Evolutionary conservation across 2,113 vertebrate species (phyloP).

Genomic region (Ariopsis seemanni): DNA sequence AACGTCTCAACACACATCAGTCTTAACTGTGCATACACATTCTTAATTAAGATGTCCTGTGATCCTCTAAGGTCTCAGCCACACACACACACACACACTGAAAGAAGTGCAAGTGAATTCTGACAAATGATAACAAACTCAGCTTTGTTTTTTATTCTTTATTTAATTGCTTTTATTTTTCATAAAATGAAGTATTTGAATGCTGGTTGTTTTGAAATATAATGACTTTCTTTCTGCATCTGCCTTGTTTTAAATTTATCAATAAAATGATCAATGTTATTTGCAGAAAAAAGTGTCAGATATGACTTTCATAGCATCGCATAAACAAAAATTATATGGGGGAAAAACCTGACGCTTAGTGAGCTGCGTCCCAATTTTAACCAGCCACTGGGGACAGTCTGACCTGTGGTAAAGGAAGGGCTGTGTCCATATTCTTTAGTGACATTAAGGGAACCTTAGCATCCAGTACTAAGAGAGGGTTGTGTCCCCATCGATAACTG

Average conservation of each 20-base stretch:
- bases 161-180: constrained; percentile 55
- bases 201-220: constrained; percentile 63
- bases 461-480: neutral
- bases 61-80: constrained; percentile 30
- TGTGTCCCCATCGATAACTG: neutral
- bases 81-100: constrained; percentile 32
- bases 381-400: neutral
- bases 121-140: constrained; percentile 28
- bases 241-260: constrained; percentile 67
- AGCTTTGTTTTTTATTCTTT: constrained; percentile 34
- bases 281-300: constrained; percentile 53
- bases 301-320: neutral
- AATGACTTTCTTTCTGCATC: constrained; percentile 67
- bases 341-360: neutral
- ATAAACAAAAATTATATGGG: neutral
- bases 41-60: constrained; percentile 62
- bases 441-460: neutral
- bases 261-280: constrained; percentile 70
- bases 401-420: neutral
- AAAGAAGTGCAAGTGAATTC: neutral
- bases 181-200: constrained; percentile 68
- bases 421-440: neutral
- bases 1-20: constrained; percentile 64
- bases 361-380: neutral
- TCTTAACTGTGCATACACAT: constrained; percentile 25